Evolutionary conservation across 2,888 invertebrate species (phyloP).

Genomic region (Nephrocerus scutellatus): DNA sequence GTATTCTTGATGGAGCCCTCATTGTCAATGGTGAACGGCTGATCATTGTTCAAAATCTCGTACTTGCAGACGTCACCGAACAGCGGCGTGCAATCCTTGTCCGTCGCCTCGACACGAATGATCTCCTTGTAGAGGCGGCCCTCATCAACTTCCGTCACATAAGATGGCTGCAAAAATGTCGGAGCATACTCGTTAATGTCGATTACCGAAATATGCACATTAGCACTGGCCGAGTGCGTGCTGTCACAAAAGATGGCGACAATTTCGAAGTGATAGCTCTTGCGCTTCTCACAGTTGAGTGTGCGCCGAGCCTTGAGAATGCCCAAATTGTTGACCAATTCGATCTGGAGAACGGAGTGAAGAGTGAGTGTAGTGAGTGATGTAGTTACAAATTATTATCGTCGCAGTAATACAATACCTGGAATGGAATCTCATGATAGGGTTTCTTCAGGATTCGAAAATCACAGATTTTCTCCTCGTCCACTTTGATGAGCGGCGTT

Average conservation of each 20-base stretch:
- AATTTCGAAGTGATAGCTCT: slow-evolving; percentile 93
- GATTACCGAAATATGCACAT: slow-evolving; percentile 88
- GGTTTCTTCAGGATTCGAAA: slow-evolving; percentile 87
- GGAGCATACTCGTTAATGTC: slow-evolving; percentile 96
- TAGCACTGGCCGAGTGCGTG: slow-evolving; percentile 78
- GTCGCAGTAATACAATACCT: slow-evolving; percentile 51
- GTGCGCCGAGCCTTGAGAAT: slow-evolving; percentile 70
- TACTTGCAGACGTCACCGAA: slow-evolving; percentile 97
- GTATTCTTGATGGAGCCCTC: slow-evolving; percentile 93
- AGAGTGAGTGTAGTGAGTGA: background rate
- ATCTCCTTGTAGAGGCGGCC: slow-evolving; percentile 85
- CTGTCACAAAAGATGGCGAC: slow-evolving; percentile 88
- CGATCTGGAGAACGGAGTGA: slow-evolving; percentile 50
- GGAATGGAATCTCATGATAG: slow-evolving; percentile 90
- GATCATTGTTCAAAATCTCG: slow-evolving; percentile 86
- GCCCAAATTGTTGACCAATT: slow-evolving; percentile 72
- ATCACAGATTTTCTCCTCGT: slow-evolving; percentile 74
- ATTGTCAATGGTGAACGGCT: slow-evolving; percentile 85
- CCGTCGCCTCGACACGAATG: slow-evolving; percentile 83
- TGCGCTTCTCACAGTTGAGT: slow-evolving; percentile 88
- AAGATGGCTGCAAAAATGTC: slow-evolving; percentile 82
- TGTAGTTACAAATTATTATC: slow-evolving; percentile 2
- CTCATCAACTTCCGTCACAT: slow-evolving; percentile 80
- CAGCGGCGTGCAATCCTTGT: slow-evolving; percentile 88
- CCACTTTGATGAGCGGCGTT: slow-evolving; percentile 81